Percentiles rank a stretch among this genome's conserved stretches.
Evolutionary conservation across 2,888 invertebrate species (phyloP).

Genomic region (Macroteleia sp.): DNA sequence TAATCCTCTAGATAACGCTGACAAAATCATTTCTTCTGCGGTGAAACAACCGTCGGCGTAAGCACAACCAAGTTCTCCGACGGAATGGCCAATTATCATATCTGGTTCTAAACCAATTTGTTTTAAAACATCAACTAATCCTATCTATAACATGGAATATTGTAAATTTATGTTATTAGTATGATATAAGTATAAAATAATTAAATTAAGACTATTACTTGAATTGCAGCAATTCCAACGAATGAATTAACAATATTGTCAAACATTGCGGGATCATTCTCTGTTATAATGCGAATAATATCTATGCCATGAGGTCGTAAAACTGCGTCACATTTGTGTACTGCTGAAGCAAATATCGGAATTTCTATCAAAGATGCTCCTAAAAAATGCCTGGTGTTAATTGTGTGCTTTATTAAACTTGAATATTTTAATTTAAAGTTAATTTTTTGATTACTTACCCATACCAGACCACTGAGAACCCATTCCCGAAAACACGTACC

Average conservation of each 20-base stretch:
- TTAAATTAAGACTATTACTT: too few species aligned
- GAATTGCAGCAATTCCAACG: conserved; percentile 90
- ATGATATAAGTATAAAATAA: too few species aligned
- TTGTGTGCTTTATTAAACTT: too few species aligned
- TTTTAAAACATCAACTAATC: conserved; percentile 87
- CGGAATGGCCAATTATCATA: conserved; percentile 94
- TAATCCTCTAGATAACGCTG: conserved; percentile 76
- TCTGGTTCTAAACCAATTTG: conserved; percentile 88
- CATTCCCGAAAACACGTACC: conserved; percentile 97
- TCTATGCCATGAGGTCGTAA: conserved; percentile 88
- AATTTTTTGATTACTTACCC: conserved; percentile 86
- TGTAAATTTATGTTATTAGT: too few species aligned
- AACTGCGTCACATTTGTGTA: conserved; percentile 87
- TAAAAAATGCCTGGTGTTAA: too few species aligned
- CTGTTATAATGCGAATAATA: conserved; percentile 87
- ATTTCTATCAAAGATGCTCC: conserved; percentile 85
- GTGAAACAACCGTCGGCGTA: conserved; percentile 97
- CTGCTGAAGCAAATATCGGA: conserved; percentile 86
- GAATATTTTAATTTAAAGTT: too few species aligned
- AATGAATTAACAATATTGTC: conserved; percentile 89
- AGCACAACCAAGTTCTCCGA: conserved; percentile 97
- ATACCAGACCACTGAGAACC: conserved; percentile 94
- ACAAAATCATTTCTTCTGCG: conserved; percentile 77
- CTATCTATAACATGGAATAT: too few species aligned
- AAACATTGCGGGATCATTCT: conserved; percentile 87